Base-by-base conservation (phyloP, 2,113 vertebrate genomes). In the Grammomys dolichurus region DNA sequence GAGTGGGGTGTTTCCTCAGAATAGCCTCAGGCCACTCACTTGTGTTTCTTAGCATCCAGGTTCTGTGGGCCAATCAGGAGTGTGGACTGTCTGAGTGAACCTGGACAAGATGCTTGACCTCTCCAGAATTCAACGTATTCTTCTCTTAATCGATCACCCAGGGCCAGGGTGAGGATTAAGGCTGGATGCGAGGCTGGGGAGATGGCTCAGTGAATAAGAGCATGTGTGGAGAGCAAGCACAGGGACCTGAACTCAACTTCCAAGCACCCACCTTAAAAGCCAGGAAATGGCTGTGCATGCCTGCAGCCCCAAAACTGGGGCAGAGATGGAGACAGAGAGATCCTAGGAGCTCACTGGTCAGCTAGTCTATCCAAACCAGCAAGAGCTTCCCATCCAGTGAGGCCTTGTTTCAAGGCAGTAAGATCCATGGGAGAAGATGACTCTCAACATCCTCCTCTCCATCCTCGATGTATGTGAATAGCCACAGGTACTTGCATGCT, bases 1-100 rank as follows among this genome's bases (percentile, higher is more conserved):
- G 82, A 84, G 82, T 90, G 95, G 88, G 95, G n/a, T 10, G 3
- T 84, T 75, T 58, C 90, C 73, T 88, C 72, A 82, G 91, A 85
- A 94, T 22, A 65, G 77, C 48, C 24, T 7, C 33, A 7, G 13
- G 54, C 76, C 77, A 92, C 69, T 3, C 73, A 92, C 69, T 3
- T 22, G 90, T 20, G 48, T 12, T n/a, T 78, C 95, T 46, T 43
- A 75, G 91, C 90, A 51, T 7, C 76, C 40, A 4, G 65, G 56
- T 31, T 31, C 70, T n/a, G 16, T 43, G 88, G 65, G 56, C 58
- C 58, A 54, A 58, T 51, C 77, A 51, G 31, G 84, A 82, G 33
- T 14, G 1, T 17, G 0, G 6, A 12, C 20, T 3, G 20, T 51
- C 91, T 19, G 0, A 48, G 70, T 82, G 77, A 84, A 63, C 84